These are phyloP conservation scores for Latrodectus elegans DNA, from an alignment of 2,888 invertebrate genomes.

Conservation along the genomic window DNA sequence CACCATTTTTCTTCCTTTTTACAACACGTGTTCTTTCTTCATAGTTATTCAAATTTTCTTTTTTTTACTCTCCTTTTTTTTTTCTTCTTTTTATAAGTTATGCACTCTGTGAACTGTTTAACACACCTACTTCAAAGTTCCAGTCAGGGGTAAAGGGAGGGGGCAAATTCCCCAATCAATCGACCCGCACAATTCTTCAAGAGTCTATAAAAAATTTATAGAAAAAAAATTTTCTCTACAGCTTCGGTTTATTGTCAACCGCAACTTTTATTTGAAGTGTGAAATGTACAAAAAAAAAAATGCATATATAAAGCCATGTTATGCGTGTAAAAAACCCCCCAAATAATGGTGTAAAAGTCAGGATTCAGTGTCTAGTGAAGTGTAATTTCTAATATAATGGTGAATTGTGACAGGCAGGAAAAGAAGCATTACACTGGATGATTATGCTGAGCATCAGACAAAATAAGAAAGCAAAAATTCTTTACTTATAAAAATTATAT, in stretches of 20 bases:
- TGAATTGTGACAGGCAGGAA: too few species aligned
- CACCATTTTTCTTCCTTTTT: conserved; percentile 5
- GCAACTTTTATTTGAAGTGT: neutral
- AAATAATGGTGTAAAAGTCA: neutral
- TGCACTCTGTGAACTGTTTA: conserved; percentile 41
- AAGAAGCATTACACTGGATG: too few species aligned
- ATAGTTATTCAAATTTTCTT: conserved; percentile 12
- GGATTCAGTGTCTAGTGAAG: neutral
- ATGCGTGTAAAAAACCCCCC: neutral
- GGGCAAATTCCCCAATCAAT: neutral
- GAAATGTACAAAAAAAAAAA: neutral
- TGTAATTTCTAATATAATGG: neutral
- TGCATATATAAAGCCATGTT: neutral
- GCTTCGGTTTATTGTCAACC: conserved; percentile 2
- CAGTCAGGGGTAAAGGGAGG: conserved; percentile 5
- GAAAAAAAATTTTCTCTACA: neutral
- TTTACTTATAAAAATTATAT: too few species aligned
- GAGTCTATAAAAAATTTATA: neutral
- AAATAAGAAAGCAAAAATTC: too few species aligned
- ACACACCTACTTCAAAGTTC: conserved; percentile 44
- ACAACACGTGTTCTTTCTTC: conserved; percentile 33
- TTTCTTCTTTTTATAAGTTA: neutral
- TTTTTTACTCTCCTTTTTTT: conserved; percentile 6
- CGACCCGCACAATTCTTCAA: neutral
- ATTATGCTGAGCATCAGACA: too few species aligned